These are phyloP conservation scores for Ammodytes marinus DNA, from an alignment of 2,113 vertebrate species.

Conservation along the genomic window DNA sequence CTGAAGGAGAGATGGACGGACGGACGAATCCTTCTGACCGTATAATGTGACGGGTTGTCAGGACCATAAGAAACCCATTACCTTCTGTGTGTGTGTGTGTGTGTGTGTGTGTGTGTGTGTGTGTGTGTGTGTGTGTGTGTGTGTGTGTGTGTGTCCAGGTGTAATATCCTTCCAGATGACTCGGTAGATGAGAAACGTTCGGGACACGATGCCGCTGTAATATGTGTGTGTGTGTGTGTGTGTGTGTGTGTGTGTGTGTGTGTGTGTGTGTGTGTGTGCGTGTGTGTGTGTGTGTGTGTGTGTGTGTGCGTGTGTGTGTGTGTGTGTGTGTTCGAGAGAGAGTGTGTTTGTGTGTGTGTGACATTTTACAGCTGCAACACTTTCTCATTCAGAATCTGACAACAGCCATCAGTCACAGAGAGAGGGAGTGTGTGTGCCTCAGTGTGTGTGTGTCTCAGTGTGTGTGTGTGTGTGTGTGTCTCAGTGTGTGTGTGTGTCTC, in stretches of 20 bases:
- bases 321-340: conserved; percentile 18
- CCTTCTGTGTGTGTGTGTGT: conserved; percentile 6
- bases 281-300: conserved; percentile 23
- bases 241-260: conserved; percentile 8
- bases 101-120: conserved; percentile 17
- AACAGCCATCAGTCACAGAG: conserved; percentile 65
- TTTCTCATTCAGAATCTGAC: conserved; percentile 65
- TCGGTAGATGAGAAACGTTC: conserved; percentile 62
- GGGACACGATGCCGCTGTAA: conserved; percentile 34
- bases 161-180: conserved; percentile 59
- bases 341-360: conserved; percentile 15
- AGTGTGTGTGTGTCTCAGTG: not conserved
- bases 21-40: conserved; percentile 44
- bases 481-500: conserved; percentile 12
- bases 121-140: conserved; percentile 13
- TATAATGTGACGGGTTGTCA: conserved; percentile 64
- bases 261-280: conserved; percentile 15
- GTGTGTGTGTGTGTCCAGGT: conserved; percentile 31
- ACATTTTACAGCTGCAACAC: conserved; percentile 54
- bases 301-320: conserved; percentile 7
- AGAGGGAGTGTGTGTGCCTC: conserved; percentile 2
- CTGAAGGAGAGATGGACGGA: conserved; percentile 2
- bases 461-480: not conserved
- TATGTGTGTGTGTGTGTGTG: conserved; percentile 30
- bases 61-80: conserved; percentile 56